Base-by-base conservation (phyloP, 2,797 vertebrate species). In the Syndactyla subalaris region DNA sequence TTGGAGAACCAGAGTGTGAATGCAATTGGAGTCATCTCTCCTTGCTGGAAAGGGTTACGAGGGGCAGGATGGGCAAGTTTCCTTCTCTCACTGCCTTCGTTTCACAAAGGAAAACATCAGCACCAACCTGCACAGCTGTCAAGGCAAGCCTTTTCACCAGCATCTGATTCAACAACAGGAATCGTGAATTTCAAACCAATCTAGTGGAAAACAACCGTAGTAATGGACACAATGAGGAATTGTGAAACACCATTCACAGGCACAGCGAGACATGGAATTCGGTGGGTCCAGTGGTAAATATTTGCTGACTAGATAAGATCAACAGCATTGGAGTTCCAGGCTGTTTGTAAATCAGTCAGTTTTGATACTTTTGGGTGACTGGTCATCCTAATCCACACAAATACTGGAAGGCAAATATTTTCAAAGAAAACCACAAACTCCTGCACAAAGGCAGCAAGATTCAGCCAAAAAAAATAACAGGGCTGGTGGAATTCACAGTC, bases 371-470 rank as follows among this genome's bases (percentile, higher is more conserved):
- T 14, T 3, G 38, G 55, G 51, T 63, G 68, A 89, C 39, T 13
- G 61, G 32, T 30, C 55, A 45, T 9, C 61, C 48, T 65, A 78
- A 93, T 77, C 6, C 73, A 92, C 65, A 81, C 29, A 72, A 90
- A 93, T 78, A 77, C 24, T 2, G 21, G 9, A 70, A 88, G 58
- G 46, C 41, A 93, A 96, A 93, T 77, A 84, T 88, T 94, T 80
- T 27, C 39, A 65, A 36, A 86, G 54, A 61, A 87, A 91, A 71
- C 63, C n/a, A 88, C 54, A 29, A 59, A 58, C 26, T 65, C 13
- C 67, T 11, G n/a, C 67, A 46, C 30, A 41, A 89, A 70, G 46
- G 36, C n/a, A 43, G 18, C 0, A 48, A 67, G 32, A 13, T 7
- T 34, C 46, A 43, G 51, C 16, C 21, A 75, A 79, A 39, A 24